phyloP scores from a whole-genome alignment of 2,797 vertebrate species.

The Coregonus ussuriensis region DNA sequence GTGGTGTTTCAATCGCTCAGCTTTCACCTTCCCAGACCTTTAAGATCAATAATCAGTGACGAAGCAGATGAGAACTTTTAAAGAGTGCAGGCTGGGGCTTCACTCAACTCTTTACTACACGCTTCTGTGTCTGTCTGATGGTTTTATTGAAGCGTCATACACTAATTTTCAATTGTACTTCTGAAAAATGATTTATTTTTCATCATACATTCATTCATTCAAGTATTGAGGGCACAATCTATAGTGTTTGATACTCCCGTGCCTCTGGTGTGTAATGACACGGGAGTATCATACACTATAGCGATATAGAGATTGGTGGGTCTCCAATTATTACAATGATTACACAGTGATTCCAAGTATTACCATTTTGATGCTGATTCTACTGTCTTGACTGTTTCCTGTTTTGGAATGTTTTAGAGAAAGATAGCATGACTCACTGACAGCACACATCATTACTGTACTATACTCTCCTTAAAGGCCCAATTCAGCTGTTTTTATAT shows the following conservation, averaged over 20 bases:
- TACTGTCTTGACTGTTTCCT: slow-evolving; percentile 2
- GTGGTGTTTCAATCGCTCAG: background rate
- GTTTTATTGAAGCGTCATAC: background rate
- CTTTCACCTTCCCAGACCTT: too few relatives aligned
- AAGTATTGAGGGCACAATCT: background rate
- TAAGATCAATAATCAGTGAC: background rate
- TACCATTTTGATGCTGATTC: background rate
- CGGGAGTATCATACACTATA: too few relatives aligned
- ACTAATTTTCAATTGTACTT: background rate
- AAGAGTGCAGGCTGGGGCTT: background rate
- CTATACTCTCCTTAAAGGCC: background rate
- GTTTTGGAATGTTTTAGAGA: background rate
- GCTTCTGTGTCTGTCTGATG: background rate
- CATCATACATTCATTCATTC: background rate
- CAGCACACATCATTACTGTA: background rate
- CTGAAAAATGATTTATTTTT: background rate
- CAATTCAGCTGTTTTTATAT: too few relatives aligned
- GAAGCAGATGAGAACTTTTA: background rate
- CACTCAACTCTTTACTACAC: background rate
- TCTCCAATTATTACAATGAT: background rate
- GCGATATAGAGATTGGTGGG: too few relatives aligned
- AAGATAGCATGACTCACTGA: background rate
- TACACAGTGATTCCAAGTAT: background rate
- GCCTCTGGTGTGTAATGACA: too few relatives aligned
- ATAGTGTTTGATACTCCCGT: background rate